Evolutionary conservation across 2,113 vertebrate genomes (phyloP).

Genomic region (Phalacrocorax brasilianus): DNA sequence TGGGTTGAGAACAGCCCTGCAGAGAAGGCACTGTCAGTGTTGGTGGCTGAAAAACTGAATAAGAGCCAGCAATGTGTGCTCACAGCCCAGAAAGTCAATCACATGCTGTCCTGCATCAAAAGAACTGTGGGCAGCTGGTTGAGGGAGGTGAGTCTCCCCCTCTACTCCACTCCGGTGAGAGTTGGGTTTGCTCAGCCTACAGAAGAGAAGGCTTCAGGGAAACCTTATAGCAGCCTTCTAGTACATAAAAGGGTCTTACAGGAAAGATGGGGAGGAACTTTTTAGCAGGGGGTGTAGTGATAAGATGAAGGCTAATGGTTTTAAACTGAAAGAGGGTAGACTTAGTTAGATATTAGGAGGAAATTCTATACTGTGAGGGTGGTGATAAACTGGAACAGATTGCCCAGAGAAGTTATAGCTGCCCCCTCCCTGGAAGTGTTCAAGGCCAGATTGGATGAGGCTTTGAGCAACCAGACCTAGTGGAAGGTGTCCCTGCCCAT

Average conservation of each 20-base stretch:
- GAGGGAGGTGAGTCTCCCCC: fast-evolving
- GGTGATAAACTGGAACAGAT: too few species aligned
- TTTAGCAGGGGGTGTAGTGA: not conserved
- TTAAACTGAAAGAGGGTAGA: not conserved
- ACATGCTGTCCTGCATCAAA: not conserved
- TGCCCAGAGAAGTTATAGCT: not conserved
- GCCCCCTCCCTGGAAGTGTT: not conserved
- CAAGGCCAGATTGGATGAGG: not conserved
- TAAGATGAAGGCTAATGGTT: not conserved
- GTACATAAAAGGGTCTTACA: not conserved
- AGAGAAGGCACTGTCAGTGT: not conserved
- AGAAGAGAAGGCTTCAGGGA: not conserved
- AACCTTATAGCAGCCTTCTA: not conserved
- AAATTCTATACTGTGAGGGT: too few species aligned
- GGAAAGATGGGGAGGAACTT: not conserved
- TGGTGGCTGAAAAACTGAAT: not conserved
- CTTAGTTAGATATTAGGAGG: not conserved
- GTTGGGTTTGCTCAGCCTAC: not conserved
- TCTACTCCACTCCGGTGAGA: not conserved
- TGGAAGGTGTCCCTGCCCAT: too few species aligned
- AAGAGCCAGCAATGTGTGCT: not conserved
- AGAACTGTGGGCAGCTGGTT: not conserved
- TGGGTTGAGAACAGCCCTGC: not conserved
- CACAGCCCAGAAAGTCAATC: not conserved
- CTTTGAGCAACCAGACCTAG: not conserved